A percentile compares a stretch with the other conserved stretches of the same genome.
These are phyloP conservation scores for Stegophylla sp. DNA, from an alignment of 2,888 invertebrate species.

Conservation along the genomic window DNA sequence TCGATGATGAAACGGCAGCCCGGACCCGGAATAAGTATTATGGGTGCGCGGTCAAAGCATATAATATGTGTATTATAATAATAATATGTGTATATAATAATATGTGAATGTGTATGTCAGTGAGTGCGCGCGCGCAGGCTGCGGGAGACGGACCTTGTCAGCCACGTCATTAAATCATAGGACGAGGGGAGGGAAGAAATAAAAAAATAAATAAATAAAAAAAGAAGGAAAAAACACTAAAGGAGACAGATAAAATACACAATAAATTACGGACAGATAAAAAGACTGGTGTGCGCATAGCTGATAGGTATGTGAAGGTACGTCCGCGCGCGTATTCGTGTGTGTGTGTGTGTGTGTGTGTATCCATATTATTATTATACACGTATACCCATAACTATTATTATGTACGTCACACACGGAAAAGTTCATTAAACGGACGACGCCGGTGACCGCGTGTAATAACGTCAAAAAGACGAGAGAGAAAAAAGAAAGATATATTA, in stretches of 20 bases:
- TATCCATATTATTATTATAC: neutral
- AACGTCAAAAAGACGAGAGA: constrained; percentile 15
- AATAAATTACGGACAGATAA: constrained; percentile 46
- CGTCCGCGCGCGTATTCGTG: no score
- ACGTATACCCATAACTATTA: neutral
- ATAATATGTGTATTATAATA: neutral
- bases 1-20: constrained; percentile 22
- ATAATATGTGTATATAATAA: neutral
- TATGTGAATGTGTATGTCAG: neutral
- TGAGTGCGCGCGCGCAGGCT: constrained; percentile 12
- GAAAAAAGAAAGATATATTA: neutral
- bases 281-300: constrained; percentile 22
- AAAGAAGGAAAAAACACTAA: constrained; percentile 26
- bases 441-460: constrained; percentile 8
- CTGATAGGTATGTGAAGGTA: constrained; percentile 2
- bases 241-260: constrained; percentile 34
- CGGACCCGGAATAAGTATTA: neutral
- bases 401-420: neutral
- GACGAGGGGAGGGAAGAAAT: constrained; percentile 7
- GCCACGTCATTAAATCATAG: constrained; percentile 55
- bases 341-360: neutral
- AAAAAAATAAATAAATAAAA: no score
- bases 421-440: constrained; percentile 56
- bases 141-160: constrained; percentile 58
- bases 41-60: constrained; percentile 12